A percentile compares a stretch with the other conserved stretches of the same genome.
Evolutionary conservation across 1,140 invertebrate species (phyloP).

Genomic region (Euwallacea fornicatus): DNA sequence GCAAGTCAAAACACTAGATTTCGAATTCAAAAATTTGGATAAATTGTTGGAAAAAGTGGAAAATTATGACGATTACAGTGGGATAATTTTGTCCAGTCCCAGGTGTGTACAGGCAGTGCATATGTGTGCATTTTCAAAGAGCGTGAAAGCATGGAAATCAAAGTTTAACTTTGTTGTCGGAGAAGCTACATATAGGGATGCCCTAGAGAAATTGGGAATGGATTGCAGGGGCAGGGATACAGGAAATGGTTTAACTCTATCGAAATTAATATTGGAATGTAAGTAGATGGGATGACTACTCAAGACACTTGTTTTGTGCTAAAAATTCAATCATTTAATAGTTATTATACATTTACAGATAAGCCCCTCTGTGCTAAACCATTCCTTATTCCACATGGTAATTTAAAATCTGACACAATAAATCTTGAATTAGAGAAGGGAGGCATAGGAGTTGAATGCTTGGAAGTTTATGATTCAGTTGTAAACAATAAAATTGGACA

Average conservation of each 20-base stretch:
- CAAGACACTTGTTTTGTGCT: background rate
- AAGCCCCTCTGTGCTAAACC: conserved; percentile 47
- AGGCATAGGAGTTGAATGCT: conserved; percentile 48
- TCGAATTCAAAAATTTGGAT: conserved; percentile 53
- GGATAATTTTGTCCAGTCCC: conserved; percentile 56
- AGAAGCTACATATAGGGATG: conserved; percentile 51
- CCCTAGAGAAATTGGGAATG: conserved; percentile 47
- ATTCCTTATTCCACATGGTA: conserved; percentile 56
- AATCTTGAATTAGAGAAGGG: conserved; percentile 46
- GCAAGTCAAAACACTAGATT: conserved; percentile 51
- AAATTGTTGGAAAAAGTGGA: conserved; percentile 48
- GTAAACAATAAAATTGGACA: conserved; percentile 48
- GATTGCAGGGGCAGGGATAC: conserved; percentile 50
- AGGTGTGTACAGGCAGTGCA: conserved; percentile 52
- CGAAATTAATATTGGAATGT: conserved; percentile 51
- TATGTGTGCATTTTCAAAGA: conserved; percentile 37
- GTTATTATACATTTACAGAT: conserved; percentile 34
- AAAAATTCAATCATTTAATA: background rate
- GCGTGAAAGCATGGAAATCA: conserved; percentile 43
- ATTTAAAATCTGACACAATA: conserved; percentile 54
- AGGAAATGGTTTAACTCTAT: conserved; percentile 55
- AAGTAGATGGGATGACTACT: conserved; percentile 19
- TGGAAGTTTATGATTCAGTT: conserved; percentile 52
- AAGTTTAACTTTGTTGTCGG: conserved; percentile 56
- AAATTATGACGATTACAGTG: conserved; percentile 47